phyloP scores from a whole-genome alignment of 2,113 vertebrate genomes.

The Eurystomus gularis region DNA sequence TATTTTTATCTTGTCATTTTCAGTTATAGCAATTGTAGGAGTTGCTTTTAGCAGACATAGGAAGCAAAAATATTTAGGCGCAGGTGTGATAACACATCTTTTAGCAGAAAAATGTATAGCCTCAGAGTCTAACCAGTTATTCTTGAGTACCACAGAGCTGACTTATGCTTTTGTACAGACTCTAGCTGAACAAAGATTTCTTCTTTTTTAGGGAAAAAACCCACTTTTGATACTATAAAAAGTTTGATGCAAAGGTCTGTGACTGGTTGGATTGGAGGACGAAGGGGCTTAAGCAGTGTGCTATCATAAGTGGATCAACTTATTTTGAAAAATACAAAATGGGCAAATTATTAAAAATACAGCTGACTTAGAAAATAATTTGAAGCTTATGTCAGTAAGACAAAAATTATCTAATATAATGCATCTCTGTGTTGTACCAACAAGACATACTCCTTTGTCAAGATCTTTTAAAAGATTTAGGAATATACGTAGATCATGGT shows the following conservation, averaged over 20 bases:
- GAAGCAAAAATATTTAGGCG: slow-evolving; percentile 47
- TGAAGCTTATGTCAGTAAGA: background rate
- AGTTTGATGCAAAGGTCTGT: background rate
- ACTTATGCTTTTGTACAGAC: background rate
- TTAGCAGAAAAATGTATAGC: background rate
- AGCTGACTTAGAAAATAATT: background rate
- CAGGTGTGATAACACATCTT: background rate
- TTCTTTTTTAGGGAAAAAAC: background rate
- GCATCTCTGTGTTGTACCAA: background rate
- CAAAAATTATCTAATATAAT: background rate
- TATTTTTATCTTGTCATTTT: slow-evolving; percentile 14
- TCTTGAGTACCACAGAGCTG: background rate
- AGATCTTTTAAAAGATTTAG: background rate
- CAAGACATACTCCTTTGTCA: background rate
- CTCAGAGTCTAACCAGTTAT: background rate
- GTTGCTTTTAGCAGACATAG: slow-evolving; percentile 17
- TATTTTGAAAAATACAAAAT: background rate
- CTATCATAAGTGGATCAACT: background rate
- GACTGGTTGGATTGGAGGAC: background rate
- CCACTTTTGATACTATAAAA: background rate
- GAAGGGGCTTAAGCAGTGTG: background rate
- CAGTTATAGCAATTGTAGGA: background rate
- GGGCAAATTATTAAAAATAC: background rate
- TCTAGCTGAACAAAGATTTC: background rate
- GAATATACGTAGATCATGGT: background rate